Conservation (phyloP, 2,797 vertebrate genomes). For the Anguilla marmorata region DNA sequence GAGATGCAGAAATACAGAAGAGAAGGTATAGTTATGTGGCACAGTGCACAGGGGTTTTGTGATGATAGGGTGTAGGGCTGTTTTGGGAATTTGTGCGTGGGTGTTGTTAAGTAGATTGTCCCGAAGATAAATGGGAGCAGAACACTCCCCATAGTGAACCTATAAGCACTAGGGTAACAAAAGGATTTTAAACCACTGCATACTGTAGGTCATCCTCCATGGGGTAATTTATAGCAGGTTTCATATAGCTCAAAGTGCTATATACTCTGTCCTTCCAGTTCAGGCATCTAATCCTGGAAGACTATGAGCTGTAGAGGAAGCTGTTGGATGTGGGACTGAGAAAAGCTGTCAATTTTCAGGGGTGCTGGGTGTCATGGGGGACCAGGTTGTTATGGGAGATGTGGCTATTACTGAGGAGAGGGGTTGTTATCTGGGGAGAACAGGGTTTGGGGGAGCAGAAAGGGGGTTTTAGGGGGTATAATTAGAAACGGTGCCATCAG, state of each 20-base stretch:
- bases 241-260: conserved; percentile 33
- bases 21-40: neutral
- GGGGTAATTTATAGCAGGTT: conserved; percentile 57
- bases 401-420: too few species aligned
- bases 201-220: conserved; percentile 40
- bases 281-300: conserved; percentile 34
- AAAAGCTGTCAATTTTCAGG: neutral
- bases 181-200: conserved; percentile 56
- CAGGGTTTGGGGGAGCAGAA: too few species aligned
- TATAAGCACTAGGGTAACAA: conserved; percentile 52
- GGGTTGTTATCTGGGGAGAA: too few species aligned
- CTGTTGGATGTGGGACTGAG: conserved; percentile 27
- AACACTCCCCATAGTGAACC: conserved; percentile 41
- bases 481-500: too few species aligned
- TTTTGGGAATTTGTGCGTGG: conserved; percentile 40
- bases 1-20: neutral
- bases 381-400: neutral
- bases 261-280: conserved; percentile 36
- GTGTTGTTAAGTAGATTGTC: conserved; percentile 48
- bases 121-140: conserved; percentile 49
- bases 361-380: neutral
- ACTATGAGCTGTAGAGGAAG: neutral
- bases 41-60: conserved; percentile 34
- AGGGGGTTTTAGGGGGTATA: too few species aligned
- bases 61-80: conserved; percentile 23